These are phyloP conservation scores for Gadus macrocephalus DNA, from an alignment of 2,113 vertebrate species.

Conservation along the genomic window DNA sequence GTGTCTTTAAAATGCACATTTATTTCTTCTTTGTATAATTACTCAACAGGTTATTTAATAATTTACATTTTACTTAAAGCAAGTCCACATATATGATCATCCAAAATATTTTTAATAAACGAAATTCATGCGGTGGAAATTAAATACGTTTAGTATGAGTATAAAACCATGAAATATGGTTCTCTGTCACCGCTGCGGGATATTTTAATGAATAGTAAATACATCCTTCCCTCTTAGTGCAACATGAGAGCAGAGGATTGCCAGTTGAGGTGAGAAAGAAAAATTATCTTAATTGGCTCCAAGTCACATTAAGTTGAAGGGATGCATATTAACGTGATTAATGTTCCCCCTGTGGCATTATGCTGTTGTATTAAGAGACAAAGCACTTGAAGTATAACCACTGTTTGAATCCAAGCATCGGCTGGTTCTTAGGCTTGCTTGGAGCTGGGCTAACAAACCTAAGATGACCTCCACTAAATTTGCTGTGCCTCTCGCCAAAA, in stretches of 20 bases:
- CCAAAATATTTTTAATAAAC: slow-evolving; percentile 9
- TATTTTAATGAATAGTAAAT: slow-evolving; percentile 40
- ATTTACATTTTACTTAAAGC: slow-evolving; percentile 55
- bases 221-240: slow-evolving; percentile 21
- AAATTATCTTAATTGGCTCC: slow-evolving; percentile 42
- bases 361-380: slow-evolving; percentile 15
- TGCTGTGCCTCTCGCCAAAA: no score
- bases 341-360: slow-evolving; percentile 21
- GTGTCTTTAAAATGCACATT: slow-evolving; percentile 52
- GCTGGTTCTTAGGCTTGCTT: no score
- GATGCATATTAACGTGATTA: slow-evolving; percentile 25
- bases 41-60: slow-evolving; percentile 36
- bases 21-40: slow-evolving; percentile 16
- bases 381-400: slow-evolving; percentile 19
- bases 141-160: slow-evolving; percentile 43
- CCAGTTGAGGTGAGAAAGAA: slow-evolving; percentile 5
- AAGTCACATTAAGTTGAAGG: slow-evolving; percentile 23
- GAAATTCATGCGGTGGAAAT: slow-evolving; percentile 34
- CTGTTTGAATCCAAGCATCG: no score
- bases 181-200: slow-evolving; percentile 24
- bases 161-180: slow-evolving; percentile 39
- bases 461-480: no score
- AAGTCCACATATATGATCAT: slow-evolving; percentile 33
- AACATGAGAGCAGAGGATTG: no score
- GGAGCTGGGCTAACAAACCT: no score